These are phyloP conservation scores for Lycodopsis pacificus DNA, from an alignment of 2,797 vertebrate species.

Conservation along the genomic window DNA sequence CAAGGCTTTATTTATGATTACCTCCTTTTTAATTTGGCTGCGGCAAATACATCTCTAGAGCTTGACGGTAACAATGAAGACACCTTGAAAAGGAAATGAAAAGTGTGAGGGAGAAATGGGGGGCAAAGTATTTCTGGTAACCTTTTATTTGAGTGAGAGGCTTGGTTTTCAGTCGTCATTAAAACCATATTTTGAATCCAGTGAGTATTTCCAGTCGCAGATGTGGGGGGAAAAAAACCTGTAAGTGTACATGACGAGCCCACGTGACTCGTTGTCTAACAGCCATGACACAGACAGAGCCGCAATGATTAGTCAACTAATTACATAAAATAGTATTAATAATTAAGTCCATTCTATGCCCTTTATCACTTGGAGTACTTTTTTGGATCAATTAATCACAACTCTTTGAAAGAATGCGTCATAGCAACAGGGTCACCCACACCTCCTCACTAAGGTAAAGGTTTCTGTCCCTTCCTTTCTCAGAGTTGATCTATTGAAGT, in stretches of 20 bases:
- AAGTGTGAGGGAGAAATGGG: conserved; percentile 49
- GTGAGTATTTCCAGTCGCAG: conserved; percentile 24
- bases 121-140: conserved; percentile 36
- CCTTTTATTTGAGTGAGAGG: conserved; percentile 34
- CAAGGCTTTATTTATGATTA: conserved; percentile 69
- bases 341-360: too few species aligned
- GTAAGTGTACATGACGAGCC: conserved; percentile 30
- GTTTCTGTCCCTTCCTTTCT: too few species aligned
- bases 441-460: too few species aligned
- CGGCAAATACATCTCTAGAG: conserved; percentile 59
- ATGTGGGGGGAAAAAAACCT: conserved; percentile 5
- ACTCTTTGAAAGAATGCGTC: too few species aligned
- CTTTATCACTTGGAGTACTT: too few species aligned
- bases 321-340: too few species aligned
- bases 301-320: background rate
- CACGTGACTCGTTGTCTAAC: conserved; percentile 27
- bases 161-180: conserved; percentile 46
- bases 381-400: too few species aligned
- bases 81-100: conserved; percentile 57
- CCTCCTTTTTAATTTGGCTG: conserved; percentile 44
- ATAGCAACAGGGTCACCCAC: too few species aligned
- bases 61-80: conserved; percentile 58
- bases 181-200: conserved; percentile 48
- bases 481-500: too few species aligned
- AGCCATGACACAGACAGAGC: conserved; percentile 2